These are phyloP conservation scores for Ditula angustiorana DNA, from an alignment of 2,888 invertebrate genomes.

Conservation along the genomic window DNA sequence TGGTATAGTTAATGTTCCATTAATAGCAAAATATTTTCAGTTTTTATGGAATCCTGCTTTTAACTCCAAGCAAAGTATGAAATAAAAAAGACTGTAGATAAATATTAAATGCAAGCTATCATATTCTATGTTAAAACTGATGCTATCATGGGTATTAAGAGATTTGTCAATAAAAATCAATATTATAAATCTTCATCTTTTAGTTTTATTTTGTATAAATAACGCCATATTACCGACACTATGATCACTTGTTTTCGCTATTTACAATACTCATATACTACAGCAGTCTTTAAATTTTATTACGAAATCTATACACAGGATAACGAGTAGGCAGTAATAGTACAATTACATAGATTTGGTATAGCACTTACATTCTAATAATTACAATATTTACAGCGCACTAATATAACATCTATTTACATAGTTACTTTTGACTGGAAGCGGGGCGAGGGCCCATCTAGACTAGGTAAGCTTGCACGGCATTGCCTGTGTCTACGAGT, in stretches of 20 bases:
- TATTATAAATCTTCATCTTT: conserved; percentile 78
- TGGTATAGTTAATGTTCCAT: not conserved
- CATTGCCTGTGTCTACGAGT: conserved; percentile 76
- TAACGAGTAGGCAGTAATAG: conserved; percentile 83
- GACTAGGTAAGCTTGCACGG: conserved; percentile 90
- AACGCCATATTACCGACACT: conserved; percentile 82
- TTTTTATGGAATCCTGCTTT: too few species aligned
- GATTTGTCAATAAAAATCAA: conserved; percentile 61
- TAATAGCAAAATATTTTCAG: too few species aligned
- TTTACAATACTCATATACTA: conserved; percentile 85
- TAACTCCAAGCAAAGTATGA: too few species aligned
- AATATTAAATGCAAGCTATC: too few species aligned
- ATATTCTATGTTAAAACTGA: too few species aligned
- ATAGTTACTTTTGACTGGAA: conserved; percentile 80
- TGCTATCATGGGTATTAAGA: too few species aligned
- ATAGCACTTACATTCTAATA: conserved; percentile 80
- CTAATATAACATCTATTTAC: conserved; percentile 68
- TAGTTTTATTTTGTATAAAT: conserved; percentile 83
- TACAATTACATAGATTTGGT: conserved; percentile 84
- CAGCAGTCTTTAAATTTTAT: conserved; percentile 87
- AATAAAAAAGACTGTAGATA: too few species aligned
- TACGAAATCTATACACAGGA: conserved; percentile 81
- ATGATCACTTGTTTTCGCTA: conserved; percentile 84
- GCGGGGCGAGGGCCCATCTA: conserved; percentile 73
- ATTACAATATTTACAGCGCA: conserved; percentile 82